phyloP scores from a whole-genome alignment of 2,888 invertebrate species.

The Cosmorhoe ocellata region DNA sequence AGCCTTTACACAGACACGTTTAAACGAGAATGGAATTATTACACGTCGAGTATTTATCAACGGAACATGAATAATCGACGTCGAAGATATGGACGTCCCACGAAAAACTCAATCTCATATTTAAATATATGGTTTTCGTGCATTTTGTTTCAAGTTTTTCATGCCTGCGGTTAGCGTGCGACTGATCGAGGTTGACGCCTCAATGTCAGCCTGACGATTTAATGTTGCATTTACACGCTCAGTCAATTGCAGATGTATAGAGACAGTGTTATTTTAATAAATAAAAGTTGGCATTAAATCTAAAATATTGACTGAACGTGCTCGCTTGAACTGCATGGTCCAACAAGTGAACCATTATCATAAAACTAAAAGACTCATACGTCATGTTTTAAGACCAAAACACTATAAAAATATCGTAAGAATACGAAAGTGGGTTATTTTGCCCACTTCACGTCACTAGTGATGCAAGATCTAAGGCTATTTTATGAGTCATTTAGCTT shows the following conservation, averaged over 20 bases:
- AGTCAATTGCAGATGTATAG: conserved; percentile 22
- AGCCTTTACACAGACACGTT: conserved; percentile 61
- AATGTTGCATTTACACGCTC: conserved; percentile 28
- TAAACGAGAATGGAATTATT: conserved; percentile 77
- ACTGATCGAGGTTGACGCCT: conserved; percentile 30
- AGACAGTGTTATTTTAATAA: conserved; percentile 17
- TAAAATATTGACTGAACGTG: conserved; percentile 28
- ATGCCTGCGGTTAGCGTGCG: conserved; percentile 28
- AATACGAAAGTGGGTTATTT: conserved; percentile 36
- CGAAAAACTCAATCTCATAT: conserved; percentile 77
- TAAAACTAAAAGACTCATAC: conserved; percentile 24
- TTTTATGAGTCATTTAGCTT: conserved; percentile 37
- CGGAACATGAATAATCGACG: conserved; percentile 71
- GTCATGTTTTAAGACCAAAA: conserved; percentile 29
- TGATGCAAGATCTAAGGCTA: conserved; percentile 33
- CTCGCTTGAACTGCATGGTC: conserved; percentile 15
- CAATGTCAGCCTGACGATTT: conserved; percentile 22
- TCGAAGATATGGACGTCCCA: conserved; percentile 69
- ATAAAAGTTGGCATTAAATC: conserved; percentile 14
- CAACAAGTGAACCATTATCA: conserved; percentile 17
- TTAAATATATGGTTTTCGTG: conserved; percentile 72
- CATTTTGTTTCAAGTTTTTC: conserved; percentile 38
- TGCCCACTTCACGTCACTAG: conserved; percentile 32
- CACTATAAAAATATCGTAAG: conserved; percentile 27
- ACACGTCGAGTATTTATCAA: conserved; percentile 75